Conservation (phyloP, 2,113 vertebrate genomes). For the Xenus cinereus region DNA sequence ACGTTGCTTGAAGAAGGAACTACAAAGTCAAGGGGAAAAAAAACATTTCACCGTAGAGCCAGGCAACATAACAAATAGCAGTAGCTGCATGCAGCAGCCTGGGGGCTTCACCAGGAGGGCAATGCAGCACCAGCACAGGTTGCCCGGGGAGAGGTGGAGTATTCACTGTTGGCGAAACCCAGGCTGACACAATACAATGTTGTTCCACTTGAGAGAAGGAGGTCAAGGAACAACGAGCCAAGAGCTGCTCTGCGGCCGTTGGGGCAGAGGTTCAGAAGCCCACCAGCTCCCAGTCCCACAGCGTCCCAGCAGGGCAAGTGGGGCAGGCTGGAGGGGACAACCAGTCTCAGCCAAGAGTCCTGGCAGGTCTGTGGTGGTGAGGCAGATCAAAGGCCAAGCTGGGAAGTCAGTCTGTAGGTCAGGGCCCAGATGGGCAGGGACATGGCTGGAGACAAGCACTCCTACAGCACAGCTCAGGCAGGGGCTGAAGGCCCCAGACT, state of each 20-base stretch:
- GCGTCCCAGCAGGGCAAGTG: rapidly evolving
- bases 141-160: background rate
- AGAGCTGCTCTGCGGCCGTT: rapidly evolving
- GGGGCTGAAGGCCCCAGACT: background rate
- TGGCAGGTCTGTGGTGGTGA: background rate
- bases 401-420: too few species aligned
- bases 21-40: background rate
- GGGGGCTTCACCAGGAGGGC: background rate
- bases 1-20: background rate
- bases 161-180: rapidly evolving
- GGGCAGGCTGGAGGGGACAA: rapidly evolving
- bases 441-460: background rate
- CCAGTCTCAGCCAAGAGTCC: background rate
- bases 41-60: rapidly evolving
- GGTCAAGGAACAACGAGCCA: rapidly evolving
- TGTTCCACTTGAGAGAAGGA: background rate
- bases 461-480: background rate
- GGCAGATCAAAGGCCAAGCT: too few species aligned
- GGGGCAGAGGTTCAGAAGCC: background rate
- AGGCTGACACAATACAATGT: rapidly evolving
- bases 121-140: background rate
- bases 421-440: background rate
- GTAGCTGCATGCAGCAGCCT: rapidly evolving
- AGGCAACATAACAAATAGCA: background rate
- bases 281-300: background rate